Conservation (phyloP, 2,888 invertebrate genomes). For the Deilephila porcellus region DNA sequence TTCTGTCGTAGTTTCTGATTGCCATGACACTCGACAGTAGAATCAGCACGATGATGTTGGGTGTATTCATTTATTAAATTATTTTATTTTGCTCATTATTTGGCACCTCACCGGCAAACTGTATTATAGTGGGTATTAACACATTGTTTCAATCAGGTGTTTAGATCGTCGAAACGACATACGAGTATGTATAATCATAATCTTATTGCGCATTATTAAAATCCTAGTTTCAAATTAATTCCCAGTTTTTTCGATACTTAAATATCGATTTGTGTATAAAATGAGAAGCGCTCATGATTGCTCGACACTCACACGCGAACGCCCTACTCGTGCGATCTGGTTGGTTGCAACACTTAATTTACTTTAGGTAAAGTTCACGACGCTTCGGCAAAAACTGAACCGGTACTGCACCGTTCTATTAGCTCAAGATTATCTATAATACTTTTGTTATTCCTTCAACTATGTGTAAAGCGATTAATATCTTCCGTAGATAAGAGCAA, state of each 20-base stretch:
- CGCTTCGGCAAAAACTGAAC: slow-evolving; percentile 17
- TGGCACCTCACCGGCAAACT: too few species aligned
- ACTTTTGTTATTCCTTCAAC: not conserved
- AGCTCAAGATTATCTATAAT: not conserved
- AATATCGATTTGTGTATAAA: slow-evolving; percentile 1
- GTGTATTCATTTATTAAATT: too few species aligned
- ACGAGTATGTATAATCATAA: too few species aligned
- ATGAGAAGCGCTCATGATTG: not conserved
- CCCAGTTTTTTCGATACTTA: not conserved
- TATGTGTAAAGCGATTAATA: too few species aligned
- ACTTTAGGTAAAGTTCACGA: slow-evolving; percentile 22
- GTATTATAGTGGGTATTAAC: too few species aligned
- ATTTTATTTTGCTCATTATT: too few species aligned
- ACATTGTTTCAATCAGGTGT: too few species aligned
- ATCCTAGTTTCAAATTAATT: not conserved
- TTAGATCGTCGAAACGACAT: too few species aligned
- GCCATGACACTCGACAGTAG: too few species aligned
- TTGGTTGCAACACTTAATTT: slow-evolving; percentile 14
- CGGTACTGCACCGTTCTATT: not conserved
- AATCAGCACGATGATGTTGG: too few species aligned
- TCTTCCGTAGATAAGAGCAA: too few species aligned
- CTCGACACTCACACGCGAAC: not conserved
- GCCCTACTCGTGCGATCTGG: slow-evolving; percentile 9
- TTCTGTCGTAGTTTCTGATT: too few species aligned
- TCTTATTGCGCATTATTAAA: not conserved